phyloP scores from a whole-genome alignment of 2,113 vertebrate genomes.

The Sisor rabdophorus region DNA sequence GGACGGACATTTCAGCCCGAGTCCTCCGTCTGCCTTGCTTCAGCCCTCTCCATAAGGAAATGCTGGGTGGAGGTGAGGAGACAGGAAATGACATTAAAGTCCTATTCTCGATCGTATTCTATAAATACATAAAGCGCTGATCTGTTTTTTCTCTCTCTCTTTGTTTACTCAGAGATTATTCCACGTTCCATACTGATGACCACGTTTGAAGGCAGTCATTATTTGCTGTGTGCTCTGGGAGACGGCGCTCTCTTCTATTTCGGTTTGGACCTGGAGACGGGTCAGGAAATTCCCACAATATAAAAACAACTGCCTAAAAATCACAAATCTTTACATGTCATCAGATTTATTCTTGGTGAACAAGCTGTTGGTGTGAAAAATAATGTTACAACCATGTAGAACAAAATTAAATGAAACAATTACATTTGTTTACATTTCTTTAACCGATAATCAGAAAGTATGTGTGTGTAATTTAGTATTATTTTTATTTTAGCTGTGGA shows the following conservation, averaged over 20 bases:
- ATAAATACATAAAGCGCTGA: not conserved
- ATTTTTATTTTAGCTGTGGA: no score
- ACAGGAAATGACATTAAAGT: not conserved
- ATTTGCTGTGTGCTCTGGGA: slow-evolving; percentile 93
- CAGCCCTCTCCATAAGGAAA: slow-evolving; percentile 93
- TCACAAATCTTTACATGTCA: not conserved
- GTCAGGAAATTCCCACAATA: slow-evolving; percentile 50
- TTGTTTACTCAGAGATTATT: slow-evolving; percentile 81
- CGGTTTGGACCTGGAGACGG: slow-evolving; percentile 87
- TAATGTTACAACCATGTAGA: not conserved
- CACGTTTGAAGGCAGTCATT: slow-evolving; percentile 95
- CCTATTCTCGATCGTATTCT: not conserved
- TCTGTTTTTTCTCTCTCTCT: not conserved
- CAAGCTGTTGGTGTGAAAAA: not conserved
- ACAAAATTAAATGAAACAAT: not conserved
- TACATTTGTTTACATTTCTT: no score
- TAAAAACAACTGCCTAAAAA: not conserved
- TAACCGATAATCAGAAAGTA: no score
- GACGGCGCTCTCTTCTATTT: slow-evolving; percentile 98
- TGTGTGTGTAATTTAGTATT: no score
- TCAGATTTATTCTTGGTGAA: not conserved
- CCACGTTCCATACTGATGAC: slow-evolving; percentile 98
- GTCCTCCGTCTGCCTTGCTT: slow-evolving; percentile 93
- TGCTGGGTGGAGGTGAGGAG: slow-evolving; percentile 92
- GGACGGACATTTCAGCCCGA: slow-evolving; percentile 96